Conservation (phyloP, 2,113 vertebrate genomes). For the Probosciger aterrimus region DNA sequence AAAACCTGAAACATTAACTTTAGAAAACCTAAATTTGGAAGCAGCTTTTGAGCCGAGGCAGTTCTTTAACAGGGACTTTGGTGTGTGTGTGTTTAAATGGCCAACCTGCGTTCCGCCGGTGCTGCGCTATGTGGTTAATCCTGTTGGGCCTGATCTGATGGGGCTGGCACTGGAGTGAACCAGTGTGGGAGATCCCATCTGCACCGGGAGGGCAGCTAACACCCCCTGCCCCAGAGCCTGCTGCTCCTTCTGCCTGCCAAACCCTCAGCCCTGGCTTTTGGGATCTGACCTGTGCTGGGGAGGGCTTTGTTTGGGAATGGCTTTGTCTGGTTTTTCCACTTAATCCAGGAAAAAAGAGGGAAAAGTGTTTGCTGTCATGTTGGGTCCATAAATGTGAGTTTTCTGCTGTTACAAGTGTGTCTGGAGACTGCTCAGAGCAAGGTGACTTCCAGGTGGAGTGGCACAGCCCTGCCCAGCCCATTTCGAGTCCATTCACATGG, state of each 20-base stretch:
- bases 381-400: not conserved
- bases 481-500: not conserved
- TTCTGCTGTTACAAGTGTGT: not conserved
- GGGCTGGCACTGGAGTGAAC: not conserved
- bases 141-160: constrained; percentile 47
- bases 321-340: not conserved
- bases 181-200: not conserved
- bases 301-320: not conserved
- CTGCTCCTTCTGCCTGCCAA: not conserved
- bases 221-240: not conserved
- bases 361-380: not conserved
- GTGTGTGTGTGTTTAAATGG: not conserved
- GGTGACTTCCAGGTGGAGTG: not conserved
- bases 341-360: not conserved
- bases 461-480: not conserved
- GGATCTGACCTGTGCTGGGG: not conserved
- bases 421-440: not conserved
- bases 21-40: not conserved
- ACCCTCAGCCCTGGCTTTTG: not conserved
- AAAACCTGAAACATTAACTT: not conserved
- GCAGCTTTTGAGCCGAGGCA: not conserved
- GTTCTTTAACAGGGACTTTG: not conserved
- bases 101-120: not conserved
- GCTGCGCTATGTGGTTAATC: constrained; percentile 14
- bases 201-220: not conserved